A percentile compares a stretch with the other conserved stretches of the same genome.
Conservation (phyloP, 92 coral and sea anemone species). For the Porites rus region DNA sequence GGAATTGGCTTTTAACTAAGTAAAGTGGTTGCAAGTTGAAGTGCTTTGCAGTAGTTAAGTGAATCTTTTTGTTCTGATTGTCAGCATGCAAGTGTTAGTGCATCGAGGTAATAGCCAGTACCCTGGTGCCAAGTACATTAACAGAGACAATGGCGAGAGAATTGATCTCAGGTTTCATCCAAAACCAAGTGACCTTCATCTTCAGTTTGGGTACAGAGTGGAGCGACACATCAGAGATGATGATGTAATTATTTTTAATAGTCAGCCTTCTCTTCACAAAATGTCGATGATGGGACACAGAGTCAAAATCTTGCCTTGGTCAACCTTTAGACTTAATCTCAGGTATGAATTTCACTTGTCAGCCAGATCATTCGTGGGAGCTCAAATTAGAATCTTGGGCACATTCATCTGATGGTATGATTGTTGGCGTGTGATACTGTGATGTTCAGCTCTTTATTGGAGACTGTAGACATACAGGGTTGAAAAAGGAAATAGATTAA, state of each 20-base stretch:
- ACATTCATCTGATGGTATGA: neutral
- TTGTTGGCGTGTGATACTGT: neutral
- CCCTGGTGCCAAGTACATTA: constrained; percentile 98
- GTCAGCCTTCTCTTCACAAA: constrained; percentile 98
- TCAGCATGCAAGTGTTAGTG: constrained; percentile 96
- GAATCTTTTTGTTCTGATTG: neutral
- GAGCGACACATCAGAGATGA: constrained; percentile 96
- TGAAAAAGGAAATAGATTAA: too few species aligned
- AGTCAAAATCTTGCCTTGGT: constrained; percentile 98
- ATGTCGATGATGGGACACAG: constrained; percentile 99
- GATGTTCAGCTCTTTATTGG: neutral
- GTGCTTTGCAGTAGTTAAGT: too few species aligned
- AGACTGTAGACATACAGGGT: too few species aligned
- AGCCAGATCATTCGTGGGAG: neutral
- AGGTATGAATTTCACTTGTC: constrained; percentile 59
- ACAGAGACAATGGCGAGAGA: constrained; percentile 97
- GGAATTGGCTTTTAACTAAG: neutral
- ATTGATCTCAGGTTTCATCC: constrained; percentile 98
- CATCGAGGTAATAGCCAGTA: constrained; percentile 95
- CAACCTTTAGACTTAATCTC: constrained; percentile 97
- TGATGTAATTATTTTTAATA: constrained; percentile 96
- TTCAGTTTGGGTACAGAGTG: constrained; percentile 99
- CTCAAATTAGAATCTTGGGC: too few species aligned
- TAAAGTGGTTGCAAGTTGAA: neutral
- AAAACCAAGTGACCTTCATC: constrained; percentile 97